phyloP scores from a whole-genome alignment of 2,888 invertebrate species.

The Caenorhabditis macrosperma region DNA sequence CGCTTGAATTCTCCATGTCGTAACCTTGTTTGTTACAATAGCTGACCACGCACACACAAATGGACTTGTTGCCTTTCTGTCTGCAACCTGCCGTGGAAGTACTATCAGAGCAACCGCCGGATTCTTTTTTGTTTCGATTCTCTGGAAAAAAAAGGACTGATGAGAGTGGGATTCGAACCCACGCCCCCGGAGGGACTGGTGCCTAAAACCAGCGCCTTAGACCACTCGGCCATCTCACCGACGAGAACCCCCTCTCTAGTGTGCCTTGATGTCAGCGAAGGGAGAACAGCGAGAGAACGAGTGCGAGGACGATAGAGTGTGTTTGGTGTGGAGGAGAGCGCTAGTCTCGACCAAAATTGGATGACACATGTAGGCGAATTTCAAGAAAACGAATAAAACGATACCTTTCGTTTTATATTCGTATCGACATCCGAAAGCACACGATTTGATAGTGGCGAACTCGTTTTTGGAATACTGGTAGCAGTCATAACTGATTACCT shows the following conservation, averaged over 20 bases:
- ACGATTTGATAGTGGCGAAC: constrained; percentile 35
- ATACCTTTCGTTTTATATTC: constrained; percentile 39
- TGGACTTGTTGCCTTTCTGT: constrained; percentile 11
- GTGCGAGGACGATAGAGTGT: not conserved
- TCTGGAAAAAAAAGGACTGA: constrained; percentile 53
- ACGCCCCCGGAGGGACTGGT: constrained; percentile 86
- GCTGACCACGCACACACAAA: constrained; percentile 15
- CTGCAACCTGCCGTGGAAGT: constrained; percentile 26
- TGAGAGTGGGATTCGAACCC: constrained; percentile 76
- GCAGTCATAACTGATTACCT: constrained; percentile 27
- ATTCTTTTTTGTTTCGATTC: constrained; percentile 11
- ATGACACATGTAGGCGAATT: not conserved
- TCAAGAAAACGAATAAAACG: too few relatives aligned
- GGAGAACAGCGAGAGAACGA: constrained; percentile 1
- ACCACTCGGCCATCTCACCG: constrained; percentile 87
- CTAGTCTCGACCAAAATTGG: too few relatives aligned
- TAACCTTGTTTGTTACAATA: constrained; percentile 43
- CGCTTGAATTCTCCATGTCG: constrained; percentile 34
- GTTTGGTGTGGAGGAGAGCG: not conserved
- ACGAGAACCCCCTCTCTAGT: constrained; percentile 10
- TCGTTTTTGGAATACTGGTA: constrained; percentile 35
- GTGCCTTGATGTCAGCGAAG: constrained; percentile 12
- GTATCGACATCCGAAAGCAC: constrained; percentile 29
- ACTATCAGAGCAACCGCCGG: constrained; percentile 30
- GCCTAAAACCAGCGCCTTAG: constrained; percentile 93